Evolutionary conservation across 2,888 invertebrate species (phyloP), one percentile per base, ranked within the genome.

Genomic region (Clitarchus hookeri): DNA sequence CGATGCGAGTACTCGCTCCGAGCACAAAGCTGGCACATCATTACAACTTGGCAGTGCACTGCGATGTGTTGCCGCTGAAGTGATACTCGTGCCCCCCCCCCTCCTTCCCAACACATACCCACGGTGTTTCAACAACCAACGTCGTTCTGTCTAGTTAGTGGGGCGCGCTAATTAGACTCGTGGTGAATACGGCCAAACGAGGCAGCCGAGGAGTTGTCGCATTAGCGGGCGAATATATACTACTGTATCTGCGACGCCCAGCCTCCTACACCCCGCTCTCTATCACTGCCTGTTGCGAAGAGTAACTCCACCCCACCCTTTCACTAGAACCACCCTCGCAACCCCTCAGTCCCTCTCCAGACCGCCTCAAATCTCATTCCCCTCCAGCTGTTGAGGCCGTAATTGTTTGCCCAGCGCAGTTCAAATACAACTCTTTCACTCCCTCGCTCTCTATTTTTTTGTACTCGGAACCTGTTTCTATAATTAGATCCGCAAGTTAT

Each of bases 331-430:
- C 53, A 53, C 23, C n/a, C 19, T 9, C 19, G 23, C 65, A 19
- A 65, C 65, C 65, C 23, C n/a, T 23, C 65, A 2, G 16, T 19
- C 65, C 65, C n/a, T 65, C 65, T 23, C 48, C 11, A 48, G 16
- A 11, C 48, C 48, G 16, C 48, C 48, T 48, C 48, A 48, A 65
- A 65, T 65, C 65, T 65, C 65, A 65, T 65, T 65, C 65, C 65
- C 65, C 65, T 11, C 19, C 65, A 65, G n/a, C n/a, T 65, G 65
- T 65, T 65, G 23, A 65, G 65, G 23, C 65, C 65, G 65, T 65
- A 65, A 65, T 65, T 65, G 65, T 65, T 65, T 65, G 65, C 65
- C 65, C 65, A 65, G 23, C 65, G 65, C 65, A n/a, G 65, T 65
- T 65, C 65, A 65, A 65, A 65, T 65, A 65, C 65, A 65, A 65